Conservation (phyloP, 2,113 vertebrate species). For the Centropus unirufus region DNA sequence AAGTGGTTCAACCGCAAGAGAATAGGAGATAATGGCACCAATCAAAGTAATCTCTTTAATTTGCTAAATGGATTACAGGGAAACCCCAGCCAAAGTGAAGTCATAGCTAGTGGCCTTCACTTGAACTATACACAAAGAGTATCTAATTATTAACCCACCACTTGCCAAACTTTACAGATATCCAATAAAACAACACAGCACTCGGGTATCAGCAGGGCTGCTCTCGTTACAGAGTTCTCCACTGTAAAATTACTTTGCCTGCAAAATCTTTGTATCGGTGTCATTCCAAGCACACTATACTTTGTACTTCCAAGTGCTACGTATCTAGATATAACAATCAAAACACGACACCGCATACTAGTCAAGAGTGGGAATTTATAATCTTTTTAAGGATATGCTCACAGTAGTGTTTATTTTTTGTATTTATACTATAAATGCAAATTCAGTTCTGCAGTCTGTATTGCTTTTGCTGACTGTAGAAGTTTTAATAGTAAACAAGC, state of each 20-base stretch:
- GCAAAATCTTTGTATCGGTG: conserved; percentile 2
- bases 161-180: conserved; percentile 72
- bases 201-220: background rate
- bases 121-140: conserved; percentile 84
- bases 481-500: conserved; percentile 74
- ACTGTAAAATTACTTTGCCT: conserved; percentile 15
- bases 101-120: conserved; percentile 86
- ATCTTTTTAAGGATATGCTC: conserved; percentile 70
- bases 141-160: conserved; percentile 85
- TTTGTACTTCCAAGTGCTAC: conserved; percentile 32
- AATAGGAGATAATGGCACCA: conserved; percentile 88
- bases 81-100: conserved; percentile 88
- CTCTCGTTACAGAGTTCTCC: background rate
- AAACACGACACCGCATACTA: conserved; percentile 38
- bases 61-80: conserved; percentile 90
- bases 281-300: background rate
- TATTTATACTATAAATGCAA: conserved; percentile 82
- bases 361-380: conserved; percentile 74
- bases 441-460: conserved; percentile 65
- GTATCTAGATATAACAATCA: conserved; percentile 54
- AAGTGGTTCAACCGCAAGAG: conserved; percentile 88
- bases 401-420: conserved; percentile 74
- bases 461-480: conserved; percentile 73
- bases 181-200: conserved; percentile 32
- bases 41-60: conserved; percentile 90